Percentiles rank a stretch among this genome's conserved stretches.
Evolutionary conservation across 2,113 vertebrate species (phyloP).

Genomic region (Tychaedon coryphoeus): DNA sequence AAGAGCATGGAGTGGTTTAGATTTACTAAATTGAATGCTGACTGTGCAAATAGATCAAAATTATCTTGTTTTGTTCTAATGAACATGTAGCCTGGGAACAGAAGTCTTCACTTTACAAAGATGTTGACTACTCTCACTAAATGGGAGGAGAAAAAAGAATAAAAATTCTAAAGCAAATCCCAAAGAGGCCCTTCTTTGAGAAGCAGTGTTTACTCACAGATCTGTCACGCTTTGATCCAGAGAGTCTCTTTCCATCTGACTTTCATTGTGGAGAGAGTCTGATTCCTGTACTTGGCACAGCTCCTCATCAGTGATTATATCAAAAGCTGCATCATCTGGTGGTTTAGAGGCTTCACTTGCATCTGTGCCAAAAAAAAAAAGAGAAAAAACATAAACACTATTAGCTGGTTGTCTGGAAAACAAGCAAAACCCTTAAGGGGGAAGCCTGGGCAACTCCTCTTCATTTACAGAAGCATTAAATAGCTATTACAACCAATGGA

Average conservation of each 20-base stretch:
- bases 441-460: background rate
- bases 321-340: constrained; percentile 84
- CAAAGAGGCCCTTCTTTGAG: background rate
- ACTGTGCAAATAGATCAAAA: background rate
- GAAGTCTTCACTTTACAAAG: background rate
- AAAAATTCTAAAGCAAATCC: background rate
- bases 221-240: constrained; percentile 75
- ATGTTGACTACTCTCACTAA: background rate
- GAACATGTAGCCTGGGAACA: background rate
- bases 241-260: constrained; percentile 73
- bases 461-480: background rate
- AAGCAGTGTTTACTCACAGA: constrained; percentile 77
- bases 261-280: constrained; percentile 74
- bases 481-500: background rate
- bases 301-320: constrained; percentile 96
- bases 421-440: background rate
- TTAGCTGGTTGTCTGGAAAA: background rate
- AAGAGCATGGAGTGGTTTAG: background rate
- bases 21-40: background rate
- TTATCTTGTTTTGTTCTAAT: background rate
- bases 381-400: background rate
- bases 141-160: background rate
- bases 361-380: constrained; percentile 8
- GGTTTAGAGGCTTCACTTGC: constrained; percentile 59
- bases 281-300: constrained; percentile 82